phyloP scores from a whole-genome alignment of 2,888 invertebrate species.

The Liopterus haemorrhoidalis region DNA sequence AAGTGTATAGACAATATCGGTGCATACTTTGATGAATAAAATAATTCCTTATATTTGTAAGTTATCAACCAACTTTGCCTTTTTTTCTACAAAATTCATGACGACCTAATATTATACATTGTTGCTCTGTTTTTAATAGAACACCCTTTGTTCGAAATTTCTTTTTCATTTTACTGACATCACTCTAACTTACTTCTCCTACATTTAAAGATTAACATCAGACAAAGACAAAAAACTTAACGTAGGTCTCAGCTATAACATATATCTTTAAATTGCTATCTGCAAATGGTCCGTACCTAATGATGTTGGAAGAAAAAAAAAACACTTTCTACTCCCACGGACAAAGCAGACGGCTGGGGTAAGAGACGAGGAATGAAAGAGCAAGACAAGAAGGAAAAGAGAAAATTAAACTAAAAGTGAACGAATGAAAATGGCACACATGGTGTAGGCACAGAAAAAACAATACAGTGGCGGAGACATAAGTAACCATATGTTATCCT shows the following conservation, averaged over 20 bases:
- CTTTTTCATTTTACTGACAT: no score
- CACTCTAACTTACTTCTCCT: no score
- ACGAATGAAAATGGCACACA: conserved; percentile 6
- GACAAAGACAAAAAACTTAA: conserved; percentile 6
- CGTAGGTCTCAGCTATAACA: conserved; percentile 24
- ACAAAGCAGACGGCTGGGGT: conserved; percentile 37
- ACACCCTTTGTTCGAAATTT: no score
- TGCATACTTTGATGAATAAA: no score
- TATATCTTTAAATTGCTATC: conserved; percentile 39
- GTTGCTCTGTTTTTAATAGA: no score
- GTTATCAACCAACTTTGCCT: no score
- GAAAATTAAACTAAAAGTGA: conserved; percentile 37
- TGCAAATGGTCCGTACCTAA: conserved; percentile 42
- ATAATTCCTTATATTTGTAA: no score
- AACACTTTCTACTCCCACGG: conserved; percentile 33
- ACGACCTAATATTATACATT: no score
- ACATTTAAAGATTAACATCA: no score
- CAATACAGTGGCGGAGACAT: neutral
- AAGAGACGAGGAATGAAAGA: conserved; percentile 33
- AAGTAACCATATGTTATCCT: no score
- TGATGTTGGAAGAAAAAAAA: conserved; percentile 39
- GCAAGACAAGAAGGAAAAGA: conserved; percentile 26
- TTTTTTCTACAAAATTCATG: no score
- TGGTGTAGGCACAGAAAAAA: neutral
- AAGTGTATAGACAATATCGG: no score